Conservation (phyloP, 2,888 invertebrate genomes). For the Cheilosia vulpina region DNA sequence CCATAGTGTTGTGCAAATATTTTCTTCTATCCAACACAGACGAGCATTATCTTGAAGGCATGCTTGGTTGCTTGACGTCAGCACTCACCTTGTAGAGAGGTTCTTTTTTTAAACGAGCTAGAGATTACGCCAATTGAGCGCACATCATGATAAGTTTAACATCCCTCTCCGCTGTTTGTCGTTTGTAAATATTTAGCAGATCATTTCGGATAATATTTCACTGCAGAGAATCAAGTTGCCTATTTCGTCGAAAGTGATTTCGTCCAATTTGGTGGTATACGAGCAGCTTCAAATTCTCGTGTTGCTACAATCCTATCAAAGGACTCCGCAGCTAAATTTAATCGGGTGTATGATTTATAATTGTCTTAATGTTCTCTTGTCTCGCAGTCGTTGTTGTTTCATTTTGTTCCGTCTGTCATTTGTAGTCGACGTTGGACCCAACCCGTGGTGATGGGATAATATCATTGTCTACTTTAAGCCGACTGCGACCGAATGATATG, state of each 20-base stretch:
- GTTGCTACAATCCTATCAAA: too few species aligned
- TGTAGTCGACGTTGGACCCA: too few species aligned
- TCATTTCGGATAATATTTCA: not conserved
- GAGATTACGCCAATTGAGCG: constrained; percentile 32
- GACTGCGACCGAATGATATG: too few species aligned
- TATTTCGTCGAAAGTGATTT: not conserved
- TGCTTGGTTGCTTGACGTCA: constrained; percentile 49
- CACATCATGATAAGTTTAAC: constrained; percentile 1
- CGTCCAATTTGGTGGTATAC: too few species aligned
- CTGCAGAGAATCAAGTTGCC: not conserved
- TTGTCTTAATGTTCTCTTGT: too few species aligned
- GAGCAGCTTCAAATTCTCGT: too few species aligned
- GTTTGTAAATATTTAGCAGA: constrained; percentile 5
- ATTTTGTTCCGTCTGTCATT: too few species aligned
- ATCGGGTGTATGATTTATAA: too few species aligned
- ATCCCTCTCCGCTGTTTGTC: not conserved
- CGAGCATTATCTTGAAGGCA: constrained; percentile 31
- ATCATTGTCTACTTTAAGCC: too few species aligned
- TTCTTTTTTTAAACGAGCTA: constrained; percentile 14
- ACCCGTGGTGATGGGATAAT: too few species aligned
- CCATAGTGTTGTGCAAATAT: constrained; percentile 54
- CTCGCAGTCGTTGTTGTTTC: too few species aligned
- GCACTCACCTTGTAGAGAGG: constrained; percentile 35
- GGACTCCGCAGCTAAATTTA: too few species aligned
- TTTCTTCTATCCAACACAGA: constrained; percentile 33